These are phyloP conservation scores for Baryphthengus martii DNA, from an alignment of 2,113 vertebrate genomes.

Conservation along the genomic window DNA sequence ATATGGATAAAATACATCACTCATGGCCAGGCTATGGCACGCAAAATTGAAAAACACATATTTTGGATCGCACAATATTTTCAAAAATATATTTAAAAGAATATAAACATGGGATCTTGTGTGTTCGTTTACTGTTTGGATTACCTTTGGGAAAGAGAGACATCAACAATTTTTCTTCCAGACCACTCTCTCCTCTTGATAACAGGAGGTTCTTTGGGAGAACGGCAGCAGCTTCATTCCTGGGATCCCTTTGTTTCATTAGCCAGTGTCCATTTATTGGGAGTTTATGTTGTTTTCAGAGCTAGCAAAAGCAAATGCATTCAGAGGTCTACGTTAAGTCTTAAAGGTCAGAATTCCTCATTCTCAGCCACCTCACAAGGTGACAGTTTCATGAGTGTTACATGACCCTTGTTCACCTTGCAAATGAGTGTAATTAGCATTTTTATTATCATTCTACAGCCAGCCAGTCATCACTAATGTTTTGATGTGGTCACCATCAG, in stretches of 20 bases:
- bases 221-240: not conserved
- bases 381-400: not conserved
- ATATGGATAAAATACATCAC: constrained; percentile 82
- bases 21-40: constrained; percentile 56
- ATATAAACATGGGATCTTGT: constrained; percentile 73
- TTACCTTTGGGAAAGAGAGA: constrained; percentile 61
- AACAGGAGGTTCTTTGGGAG: constrained; percentile 19
- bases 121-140: constrained; percentile 66
- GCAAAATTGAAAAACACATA: constrained; percentile 75
- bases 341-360: constrained; percentile 7
- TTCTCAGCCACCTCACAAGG: not conserved
- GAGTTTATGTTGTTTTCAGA: not conserved
- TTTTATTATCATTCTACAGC: not conserved
- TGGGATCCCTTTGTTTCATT: not conserved
- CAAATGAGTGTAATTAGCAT: not conserved
- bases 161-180: constrained; percentile 71
- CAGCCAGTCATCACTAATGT: not conserved
- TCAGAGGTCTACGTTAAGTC: not conserved
- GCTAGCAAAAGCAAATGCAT: not conserved
- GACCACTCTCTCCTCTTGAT: constrained; percentile 55
- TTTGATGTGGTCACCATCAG: not conserved
- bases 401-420: not conserved
- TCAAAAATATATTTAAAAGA: constrained; percentile 75
- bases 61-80: constrained; percentile 75
- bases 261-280: not conserved